Evolutionary conservation across 2,797 vertebrate species (phyloP).

Genomic region (Danio jaintianensis): DNA sequence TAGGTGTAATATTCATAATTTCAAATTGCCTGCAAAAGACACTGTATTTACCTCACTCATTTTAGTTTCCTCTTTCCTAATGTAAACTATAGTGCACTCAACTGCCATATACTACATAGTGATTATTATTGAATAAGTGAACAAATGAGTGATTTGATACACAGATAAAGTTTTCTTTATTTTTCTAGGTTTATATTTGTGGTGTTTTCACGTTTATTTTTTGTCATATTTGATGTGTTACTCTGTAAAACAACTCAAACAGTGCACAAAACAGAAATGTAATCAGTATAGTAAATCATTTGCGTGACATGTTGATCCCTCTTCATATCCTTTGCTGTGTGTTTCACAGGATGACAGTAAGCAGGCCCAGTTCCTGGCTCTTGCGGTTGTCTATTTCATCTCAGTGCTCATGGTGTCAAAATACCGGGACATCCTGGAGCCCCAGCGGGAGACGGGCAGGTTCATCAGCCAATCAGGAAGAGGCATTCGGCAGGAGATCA

Average conservation of each 20-base stretch:
- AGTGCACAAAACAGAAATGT: background rate
- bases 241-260: background rate
- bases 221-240: background rate
- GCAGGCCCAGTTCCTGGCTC: constrained; percentile 96
- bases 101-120: too few species aligned
- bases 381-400: constrained; percentile 99
- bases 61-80: too few species aligned
- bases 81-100: too few species aligned
- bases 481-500: constrained; percentile 97
- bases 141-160: too few species aligned
- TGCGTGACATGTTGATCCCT: background rate
- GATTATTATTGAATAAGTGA: too few species aligned
- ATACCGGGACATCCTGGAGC: constrained; percentile 97
- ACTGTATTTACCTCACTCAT: too few species aligned
- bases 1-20: too few species aligned
- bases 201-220: background rate
- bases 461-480: constrained; percentile 90
- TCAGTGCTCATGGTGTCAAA: constrained; percentile 99
- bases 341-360: constrained; percentile 93
- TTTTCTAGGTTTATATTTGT: background rate
- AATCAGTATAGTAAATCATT: background rate
- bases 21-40: too few species aligned
- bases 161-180: background rate
- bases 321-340: background rate
- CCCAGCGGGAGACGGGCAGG: constrained; percentile 92